These are phyloP conservation scores for Actenoides hombroni DNA, from an alignment of 2,113 vertebrate genomes.

Conservation along the genomic window DNA sequence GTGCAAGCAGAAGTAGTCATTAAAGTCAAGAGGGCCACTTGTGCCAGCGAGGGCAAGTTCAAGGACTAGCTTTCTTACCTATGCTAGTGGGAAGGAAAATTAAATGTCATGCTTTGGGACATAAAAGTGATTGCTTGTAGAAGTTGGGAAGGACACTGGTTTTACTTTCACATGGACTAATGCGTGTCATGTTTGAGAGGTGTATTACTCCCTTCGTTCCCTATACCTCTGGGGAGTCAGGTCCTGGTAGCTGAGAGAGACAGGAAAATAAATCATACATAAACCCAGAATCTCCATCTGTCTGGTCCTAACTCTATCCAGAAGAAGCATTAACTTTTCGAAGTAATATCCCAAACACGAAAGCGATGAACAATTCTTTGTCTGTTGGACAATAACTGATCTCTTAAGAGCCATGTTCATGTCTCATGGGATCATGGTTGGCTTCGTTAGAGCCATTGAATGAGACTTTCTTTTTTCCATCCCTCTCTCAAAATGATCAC, in stretches of 20 bases:
- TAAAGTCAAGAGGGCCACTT: constrained; percentile 11
- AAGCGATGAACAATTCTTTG: background rate
- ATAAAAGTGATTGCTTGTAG: constrained; percentile 3
- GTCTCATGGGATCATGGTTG: accelerated
- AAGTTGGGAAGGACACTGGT: background rate
- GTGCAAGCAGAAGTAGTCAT: background rate
- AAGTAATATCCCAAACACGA: background rate
- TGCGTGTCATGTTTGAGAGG: background rate
- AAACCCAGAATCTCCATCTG: background rate
- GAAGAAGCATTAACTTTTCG: background rate
- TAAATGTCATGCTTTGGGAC: background rate
- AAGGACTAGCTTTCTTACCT: constrained; percentile 1
- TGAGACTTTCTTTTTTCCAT: background rate
- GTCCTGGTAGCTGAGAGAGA: background rate
- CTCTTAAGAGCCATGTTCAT: background rate
- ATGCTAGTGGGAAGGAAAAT: constrained; percentile 17
- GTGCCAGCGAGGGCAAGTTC: constrained; percentile 15
- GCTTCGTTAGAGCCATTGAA: background rate
- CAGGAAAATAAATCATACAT: background rate
- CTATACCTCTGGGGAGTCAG: background rate
- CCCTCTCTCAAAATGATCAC: background rate
- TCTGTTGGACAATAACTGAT: background rate
- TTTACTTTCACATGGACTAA: constrained; percentile 3
- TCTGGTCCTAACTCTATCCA: background rate
- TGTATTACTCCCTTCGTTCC: background rate